Evolutionary conservation across 1,140 invertebrate species (phyloP), one percentile per base, ranked within the genome.

Genomic region (Pachypeltis micranthus): DNA sequence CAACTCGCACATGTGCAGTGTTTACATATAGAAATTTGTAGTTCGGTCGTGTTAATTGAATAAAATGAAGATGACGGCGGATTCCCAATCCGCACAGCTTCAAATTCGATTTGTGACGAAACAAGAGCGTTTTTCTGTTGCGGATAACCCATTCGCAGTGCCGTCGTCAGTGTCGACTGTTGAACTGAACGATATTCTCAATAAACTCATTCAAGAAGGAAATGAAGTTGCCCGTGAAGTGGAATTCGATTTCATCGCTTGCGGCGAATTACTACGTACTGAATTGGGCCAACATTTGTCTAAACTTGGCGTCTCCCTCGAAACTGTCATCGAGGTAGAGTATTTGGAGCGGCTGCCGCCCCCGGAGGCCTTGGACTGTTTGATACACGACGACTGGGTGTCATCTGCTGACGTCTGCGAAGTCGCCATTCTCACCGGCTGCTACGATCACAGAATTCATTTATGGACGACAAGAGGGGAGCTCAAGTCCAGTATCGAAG

Each of bases 341-440:
- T 97, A 96, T 78, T 75, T 96, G 31, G 88, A 93, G 73, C 82
- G 87, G 68, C 84, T 86, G 66, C 89, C 91, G 51, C 84, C 93
- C 1, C 95, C 94, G 0, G 82, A 90, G 70, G 93, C 93, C 12
- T 82, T 93, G 72, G 87, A 96, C 72, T 91, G 88, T 70, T 77
- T 97, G 57, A 80, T 92, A 69, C 93, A 96, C 73, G 91, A 97
- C 77, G 94, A 98, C 74, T 98, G 95, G 95, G 91, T 98, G 12
- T 86, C 88, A 56, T 85, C 90, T 34, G 85, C 95, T 24, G 83
- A 88, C 66, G 80, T 83, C 58, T 59, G n/a, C 23, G 27, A 51
- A 4, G 12, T 51, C 47, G 47, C 47, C 21, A 51, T 51, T 21
- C 12, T 51, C 19, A 51, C 47, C 4, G 47, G 94, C n/a, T 91